Evolutionary conservation across 92 coral and sea anemone genomes (phyloP).

Genomic region (Epizoanthus rinbou): DNA sequence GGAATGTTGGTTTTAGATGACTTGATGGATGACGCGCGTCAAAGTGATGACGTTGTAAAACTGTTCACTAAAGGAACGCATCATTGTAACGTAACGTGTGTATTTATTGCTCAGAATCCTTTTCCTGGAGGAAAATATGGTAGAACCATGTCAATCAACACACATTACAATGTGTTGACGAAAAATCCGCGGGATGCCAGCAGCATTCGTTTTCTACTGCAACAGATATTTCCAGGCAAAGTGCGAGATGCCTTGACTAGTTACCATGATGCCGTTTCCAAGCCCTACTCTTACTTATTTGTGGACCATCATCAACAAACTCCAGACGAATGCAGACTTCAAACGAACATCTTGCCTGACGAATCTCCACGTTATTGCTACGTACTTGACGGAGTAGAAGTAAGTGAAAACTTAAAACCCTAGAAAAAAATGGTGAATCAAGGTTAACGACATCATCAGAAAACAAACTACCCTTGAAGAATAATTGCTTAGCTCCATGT

Average conservation of each 20-base stretch:
- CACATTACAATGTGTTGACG: neutral
- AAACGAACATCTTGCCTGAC: neutral
- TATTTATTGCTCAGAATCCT: neutral
- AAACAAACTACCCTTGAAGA: too few relatives aligned
- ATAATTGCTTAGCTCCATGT: too few relatives aligned
- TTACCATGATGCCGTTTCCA: neutral
- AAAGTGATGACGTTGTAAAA: neutral
- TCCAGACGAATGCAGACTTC: neutral
- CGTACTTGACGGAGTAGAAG: too few relatives aligned
- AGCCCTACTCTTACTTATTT: neutral
- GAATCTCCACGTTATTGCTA: too few relatives aligned
- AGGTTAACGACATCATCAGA: too few relatives aligned
- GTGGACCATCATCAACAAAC: neutral
- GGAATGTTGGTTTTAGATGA: conserved; percentile 12
- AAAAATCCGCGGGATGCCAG: too few relatives aligned
- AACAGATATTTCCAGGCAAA: neutral
- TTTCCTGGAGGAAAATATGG: neutral
- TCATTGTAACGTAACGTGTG: neutral
- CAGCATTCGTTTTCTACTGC: neutral
- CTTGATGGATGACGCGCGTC: neutral
- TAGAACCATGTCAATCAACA: neutral
- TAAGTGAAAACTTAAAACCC: too few relatives aligned
- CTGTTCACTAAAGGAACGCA: conserved; percentile 14
- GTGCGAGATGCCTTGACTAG: neutral
- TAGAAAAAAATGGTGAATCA: too few relatives aligned